These are phyloP conservation scores for Axinella damicornis DNA, from an alignment of 37 sponge, comb jelly and placozoan genomes.

Conservation along the genomic window DNA sequence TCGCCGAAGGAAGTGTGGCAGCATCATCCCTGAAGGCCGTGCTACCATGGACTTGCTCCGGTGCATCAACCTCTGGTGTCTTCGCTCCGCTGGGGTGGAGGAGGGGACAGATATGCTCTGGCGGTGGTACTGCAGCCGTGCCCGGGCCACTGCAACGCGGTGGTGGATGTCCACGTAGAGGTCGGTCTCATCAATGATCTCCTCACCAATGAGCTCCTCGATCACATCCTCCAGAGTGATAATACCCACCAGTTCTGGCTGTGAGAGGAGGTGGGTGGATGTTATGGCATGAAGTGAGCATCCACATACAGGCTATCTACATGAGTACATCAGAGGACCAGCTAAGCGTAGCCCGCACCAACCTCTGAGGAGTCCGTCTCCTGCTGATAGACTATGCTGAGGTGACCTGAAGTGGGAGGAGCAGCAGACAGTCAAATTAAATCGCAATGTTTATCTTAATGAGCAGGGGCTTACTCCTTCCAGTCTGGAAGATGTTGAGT, in stretches of 20 bases:
- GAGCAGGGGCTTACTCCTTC: slow-evolving; percentile 62
- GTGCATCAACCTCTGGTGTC: no score
- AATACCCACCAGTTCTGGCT: slow-evolving; percentile 72
- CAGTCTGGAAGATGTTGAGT: slow-evolving; percentile 85
- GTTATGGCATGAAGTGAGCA: no score
- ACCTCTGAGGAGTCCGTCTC: slow-evolving; percentile 31
- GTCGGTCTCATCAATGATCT: slow-evolving; percentile 92
- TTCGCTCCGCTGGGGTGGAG: not conserved
- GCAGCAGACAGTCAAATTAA: no score
- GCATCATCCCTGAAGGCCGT: no score
- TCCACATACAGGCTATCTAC: no score
- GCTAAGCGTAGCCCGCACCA: no score
- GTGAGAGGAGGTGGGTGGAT: no score
- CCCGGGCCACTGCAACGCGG: slow-evolving; percentile 55
- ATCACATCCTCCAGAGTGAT: slow-evolving; percentile 92
- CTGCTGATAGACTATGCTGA: slow-evolving; percentile 58
- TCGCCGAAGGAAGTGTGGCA: no score
- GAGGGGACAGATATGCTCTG: slow-evolving; percentile 39
- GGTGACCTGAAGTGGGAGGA: slow-evolving; percentile 55
- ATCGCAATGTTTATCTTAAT: no score
- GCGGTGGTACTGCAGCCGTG: slow-evolving; percentile 28
- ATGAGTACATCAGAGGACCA: no score
- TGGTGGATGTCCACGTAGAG: slow-evolving; percentile 65
- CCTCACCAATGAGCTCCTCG: slow-evolving; percentile 92
- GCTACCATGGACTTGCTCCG: no score